phyloP scores from a whole-genome alignment of 2,113 vertebrate species.

The Otocyon megalotis region DNA sequence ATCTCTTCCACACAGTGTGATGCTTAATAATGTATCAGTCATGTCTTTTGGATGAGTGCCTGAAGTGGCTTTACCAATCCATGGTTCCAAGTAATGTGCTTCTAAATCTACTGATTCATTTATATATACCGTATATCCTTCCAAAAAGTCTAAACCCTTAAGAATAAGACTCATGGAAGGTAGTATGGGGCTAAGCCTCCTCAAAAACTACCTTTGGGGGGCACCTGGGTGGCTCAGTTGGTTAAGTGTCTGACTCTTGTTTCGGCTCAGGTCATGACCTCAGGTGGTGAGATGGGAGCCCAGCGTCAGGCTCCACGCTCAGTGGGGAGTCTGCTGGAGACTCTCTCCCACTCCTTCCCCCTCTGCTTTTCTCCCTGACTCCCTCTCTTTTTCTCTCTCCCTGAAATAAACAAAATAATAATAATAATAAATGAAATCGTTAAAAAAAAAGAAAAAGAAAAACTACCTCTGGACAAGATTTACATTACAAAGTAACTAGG shows the following conservation, averaged over 20 bases:
- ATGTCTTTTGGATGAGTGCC: background rate
- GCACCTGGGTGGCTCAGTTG: background rate
- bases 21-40: background rate
- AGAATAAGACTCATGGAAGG: background rate
- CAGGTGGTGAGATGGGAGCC: background rate
- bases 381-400: fast-evolving
- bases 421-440: background rate
- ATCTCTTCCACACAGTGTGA: background rate
- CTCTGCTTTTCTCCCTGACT: background rate
- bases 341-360: background rate
- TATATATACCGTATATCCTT: background rate
- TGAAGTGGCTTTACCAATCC: background rate
- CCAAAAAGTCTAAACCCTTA: background rate
- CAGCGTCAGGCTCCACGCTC: background rate
- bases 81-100: background rate
- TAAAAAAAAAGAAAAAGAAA: background rate
- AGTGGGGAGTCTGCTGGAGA: background rate
- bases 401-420: background rate
- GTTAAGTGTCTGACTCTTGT: background rate
- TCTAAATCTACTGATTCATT: background rate
- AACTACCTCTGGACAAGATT: background rate
- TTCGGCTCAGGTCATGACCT: background rate
- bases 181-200: background rate
- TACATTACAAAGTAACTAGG: background rate
- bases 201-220: background rate